Evolutionary conservation across 1,140 invertebrate species (phyloP), one percentile per base, ranked within the genome.

Genomic region (Drosophila prosaltans): DNA sequence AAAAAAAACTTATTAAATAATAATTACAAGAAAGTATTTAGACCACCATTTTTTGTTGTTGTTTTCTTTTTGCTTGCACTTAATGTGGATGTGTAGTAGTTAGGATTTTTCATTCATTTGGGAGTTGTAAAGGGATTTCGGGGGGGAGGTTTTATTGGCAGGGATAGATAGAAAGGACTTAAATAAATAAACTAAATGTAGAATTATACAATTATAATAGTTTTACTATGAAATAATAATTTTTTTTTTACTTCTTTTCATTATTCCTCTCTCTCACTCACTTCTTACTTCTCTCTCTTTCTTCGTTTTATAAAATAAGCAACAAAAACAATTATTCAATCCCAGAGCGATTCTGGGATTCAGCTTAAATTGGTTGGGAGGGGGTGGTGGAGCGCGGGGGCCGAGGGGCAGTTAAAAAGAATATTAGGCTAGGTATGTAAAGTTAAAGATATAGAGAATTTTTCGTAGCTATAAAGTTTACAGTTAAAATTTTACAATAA

Each of bases 241-340:
- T 74, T 65, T 76, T 72, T 60, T 65, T 65, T 81, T 30, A 2
- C 28, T 30, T 58, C 74, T 60, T 28, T 32, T 69, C 36, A 51
- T 51, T 21, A 51, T 51, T 51, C 21, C 16, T 7, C 45, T 51
- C 45, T 10, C 45, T 26, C 45, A 10, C 45, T 51, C 21, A 51
- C 16, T 24, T 21, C 16, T 24, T 21, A 5, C 21, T 8, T 48
- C 8, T 48, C 7, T 48, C 21, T 61, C 26, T 71, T 60, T 77
- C 32, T 36, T 36, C 32, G 32, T 57, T 62, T 82, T 84, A 89
- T 89, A 84, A 89, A 89, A 89, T 89, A 89, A 90, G 81, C 84
- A 89, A 89, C 84, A 89, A 89, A 89, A 89, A 89, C 84, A 89
- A 89, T 90, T 75, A 69, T 69, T 69, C 80, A 7, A 62, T 62